Base-by-base conservation (phyloP, 2,113 vertebrate species). In the Carassius carassius region DNA sequence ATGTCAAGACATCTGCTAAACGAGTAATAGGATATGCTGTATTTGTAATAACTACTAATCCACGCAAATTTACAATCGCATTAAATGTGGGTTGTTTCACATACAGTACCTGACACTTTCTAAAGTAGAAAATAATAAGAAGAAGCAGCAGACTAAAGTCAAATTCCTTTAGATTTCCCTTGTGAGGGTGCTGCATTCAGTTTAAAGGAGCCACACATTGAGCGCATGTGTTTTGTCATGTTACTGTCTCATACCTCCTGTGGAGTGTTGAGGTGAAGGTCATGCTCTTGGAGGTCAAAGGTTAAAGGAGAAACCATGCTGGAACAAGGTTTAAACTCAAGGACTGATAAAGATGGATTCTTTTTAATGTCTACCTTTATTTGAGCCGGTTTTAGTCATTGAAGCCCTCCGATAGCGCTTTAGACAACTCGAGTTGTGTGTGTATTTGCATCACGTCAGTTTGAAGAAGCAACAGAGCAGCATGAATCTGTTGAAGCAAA, bases 181-280 rank as follows among this genome's bases (percentile, higher is more conserved):
- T 58, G 35, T 79, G n/a, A 54, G 70, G 47, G 41, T 37, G 35
- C 14, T 17, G 54, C 3, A 23, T 17, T 44, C 5, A 10, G 56
- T 13, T 51, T 16, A 16, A 51, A 51, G 49, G 49, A 51, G 49
- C 13, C 47, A 12, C 25, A 62, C 67, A 9, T 75, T 76, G 47
- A 47, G 23, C 8, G 3, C 69, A 60, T 83, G 80, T 81, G 78
- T 86, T 62, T 63, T 81, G 75, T 85, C 83, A 85, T 29, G 77
- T 82, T 78, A 29, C 17, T 44, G 35, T 32, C 78, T 70, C 32
- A 25, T 73, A 62, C 62, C 60, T 62, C 56, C 79, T 76, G 62
- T 29, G n/a, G 21, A 54, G 82, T 74, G 63, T 76, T 51, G 47
- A 41, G 80, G 85, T 67, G 67, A 77, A 86, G 85, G 80, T 75